phyloP scores from a whole-genome alignment of 2,113 vertebrate genomes.

The Deroptyus accipitrinus region DNA sequence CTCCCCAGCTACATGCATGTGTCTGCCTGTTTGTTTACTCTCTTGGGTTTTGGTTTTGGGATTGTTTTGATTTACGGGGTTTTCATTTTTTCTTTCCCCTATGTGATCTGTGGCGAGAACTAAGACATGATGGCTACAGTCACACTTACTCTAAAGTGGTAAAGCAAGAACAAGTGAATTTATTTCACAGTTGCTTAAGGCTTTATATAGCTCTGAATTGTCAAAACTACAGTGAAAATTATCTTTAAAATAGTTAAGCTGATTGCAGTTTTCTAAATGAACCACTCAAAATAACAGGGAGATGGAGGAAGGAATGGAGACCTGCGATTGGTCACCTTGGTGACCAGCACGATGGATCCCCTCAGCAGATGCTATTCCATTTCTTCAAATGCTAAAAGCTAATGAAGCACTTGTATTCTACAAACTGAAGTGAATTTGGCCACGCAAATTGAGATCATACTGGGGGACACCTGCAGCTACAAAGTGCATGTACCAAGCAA shows the following conservation, averaged over 20 bases:
- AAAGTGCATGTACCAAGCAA: not conserved
- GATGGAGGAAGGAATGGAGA: not conserved
- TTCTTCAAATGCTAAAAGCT: not conserved
- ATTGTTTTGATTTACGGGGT: not conserved
- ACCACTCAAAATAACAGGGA: not conserved
- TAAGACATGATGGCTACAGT: not conserved
- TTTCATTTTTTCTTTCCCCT: accelerated
- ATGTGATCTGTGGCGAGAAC: not conserved
- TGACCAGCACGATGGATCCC: not conserved
- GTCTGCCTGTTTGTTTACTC: not conserved
- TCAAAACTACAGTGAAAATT: not conserved
- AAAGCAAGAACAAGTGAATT: not conserved
- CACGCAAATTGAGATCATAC: not conserved
- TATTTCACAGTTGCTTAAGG: not conserved
- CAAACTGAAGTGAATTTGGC: not conserved
- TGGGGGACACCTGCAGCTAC: not conserved
- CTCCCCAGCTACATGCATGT: not conserved
- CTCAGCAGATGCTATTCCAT: not conserved
- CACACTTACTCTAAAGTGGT: not conserved
- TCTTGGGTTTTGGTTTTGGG: not conserved
- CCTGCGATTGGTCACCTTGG: not conserved
- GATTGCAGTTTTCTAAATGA: slow-evolving; percentile 4
- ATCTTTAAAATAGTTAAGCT: not conserved
- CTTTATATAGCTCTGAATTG: not conserved
- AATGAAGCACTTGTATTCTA: not conserved